Percentiles rank a stretch among this genome's conserved stretches.
These are phyloP conservation scores for Sisor rabdophorus DNA, from an alignment of 2,113 vertebrate genomes.

Conservation along the genomic window DNA sequence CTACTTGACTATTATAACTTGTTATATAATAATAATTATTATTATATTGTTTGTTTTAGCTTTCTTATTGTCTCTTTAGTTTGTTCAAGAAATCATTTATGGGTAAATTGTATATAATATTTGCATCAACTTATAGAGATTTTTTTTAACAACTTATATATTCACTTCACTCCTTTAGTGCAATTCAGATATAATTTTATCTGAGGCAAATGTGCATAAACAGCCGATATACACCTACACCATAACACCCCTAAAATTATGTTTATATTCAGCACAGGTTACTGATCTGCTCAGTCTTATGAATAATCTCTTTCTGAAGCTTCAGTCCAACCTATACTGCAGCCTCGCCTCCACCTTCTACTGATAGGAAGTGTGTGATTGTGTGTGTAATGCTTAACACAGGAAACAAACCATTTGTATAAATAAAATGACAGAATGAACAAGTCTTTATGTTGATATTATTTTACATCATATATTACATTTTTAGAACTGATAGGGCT, in stretches of 20 bases:
- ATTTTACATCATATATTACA: no score
- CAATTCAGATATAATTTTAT: neutral
- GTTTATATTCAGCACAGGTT: conserved; percentile 4
- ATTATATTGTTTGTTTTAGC: neutral
- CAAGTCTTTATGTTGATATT: no score
- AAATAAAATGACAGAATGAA: neutral
- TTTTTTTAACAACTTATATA: no score
- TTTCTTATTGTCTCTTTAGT: no score
- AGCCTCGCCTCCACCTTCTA: conserved; percentile 1
- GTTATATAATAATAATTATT: neutral
- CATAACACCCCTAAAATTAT: neutral
- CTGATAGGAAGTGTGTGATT: neutral
- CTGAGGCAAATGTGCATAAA: neutral
- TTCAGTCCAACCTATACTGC: conserved; percentile 14
- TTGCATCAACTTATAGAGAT: no score
- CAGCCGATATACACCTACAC: conserved; percentile 4
- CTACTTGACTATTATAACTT: neutral
- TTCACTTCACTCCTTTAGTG: neutral
- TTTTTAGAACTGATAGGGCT: neutral
- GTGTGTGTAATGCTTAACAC: neutral
- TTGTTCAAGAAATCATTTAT: no score
- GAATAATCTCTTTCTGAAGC: conserved; percentile 29
- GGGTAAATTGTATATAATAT: no score
- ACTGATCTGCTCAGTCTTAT: conserved; percentile 12
- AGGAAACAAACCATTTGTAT: conserved; percentile 4